These are phyloP conservation scores for Corvus hawaiiensis DNA, from an alignment of 2,113 vertebrate species.

Conservation along the genomic window DNA sequence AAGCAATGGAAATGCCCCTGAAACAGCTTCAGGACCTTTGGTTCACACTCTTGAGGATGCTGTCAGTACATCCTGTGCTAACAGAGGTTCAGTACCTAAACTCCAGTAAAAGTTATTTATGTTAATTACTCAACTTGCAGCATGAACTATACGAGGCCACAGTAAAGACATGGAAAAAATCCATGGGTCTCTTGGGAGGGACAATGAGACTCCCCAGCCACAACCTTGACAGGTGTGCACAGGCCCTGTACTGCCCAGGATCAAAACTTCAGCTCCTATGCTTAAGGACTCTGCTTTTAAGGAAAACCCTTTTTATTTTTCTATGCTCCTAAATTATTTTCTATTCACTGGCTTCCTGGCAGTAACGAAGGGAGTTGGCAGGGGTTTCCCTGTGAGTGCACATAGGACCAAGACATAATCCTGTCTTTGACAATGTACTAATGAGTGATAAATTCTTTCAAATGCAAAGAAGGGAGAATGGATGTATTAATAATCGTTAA, in stretches of 20 bases:
- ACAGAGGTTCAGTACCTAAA: not conserved
- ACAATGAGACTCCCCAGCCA: not conserved
- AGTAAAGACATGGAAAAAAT: not conserved
- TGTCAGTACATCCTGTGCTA: not conserved
- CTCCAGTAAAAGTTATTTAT: not conserved
- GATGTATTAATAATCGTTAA: slow-evolving; percentile 31
- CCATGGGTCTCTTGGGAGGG: not conserved
- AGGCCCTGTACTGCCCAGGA: not conserved
- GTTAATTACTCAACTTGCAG: not conserved
- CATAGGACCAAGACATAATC: slow-evolving; percentile 38
- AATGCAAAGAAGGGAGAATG: slow-evolving; percentile 25
- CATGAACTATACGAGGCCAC: not conserved
- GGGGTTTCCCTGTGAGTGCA: not conserved
- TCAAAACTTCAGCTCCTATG: not conserved
- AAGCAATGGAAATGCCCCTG: not conserved
- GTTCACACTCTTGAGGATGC: not conserved
- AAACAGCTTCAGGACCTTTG: not conserved
- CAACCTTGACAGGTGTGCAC: not conserved
- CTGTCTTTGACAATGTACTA: slow-evolving; percentile 46
- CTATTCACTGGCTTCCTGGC: slow-evolving; percentile 19
- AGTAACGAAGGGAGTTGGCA: slow-evolving; percentile 3
- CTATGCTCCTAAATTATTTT: not conserved
- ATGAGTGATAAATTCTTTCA: slow-evolving; percentile 56
- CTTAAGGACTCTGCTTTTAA: not conserved
- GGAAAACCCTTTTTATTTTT: not conserved